phyloP scores from a whole-genome alignment of 1,140 invertebrate species.

The Leptopilina clavipes region DNA sequence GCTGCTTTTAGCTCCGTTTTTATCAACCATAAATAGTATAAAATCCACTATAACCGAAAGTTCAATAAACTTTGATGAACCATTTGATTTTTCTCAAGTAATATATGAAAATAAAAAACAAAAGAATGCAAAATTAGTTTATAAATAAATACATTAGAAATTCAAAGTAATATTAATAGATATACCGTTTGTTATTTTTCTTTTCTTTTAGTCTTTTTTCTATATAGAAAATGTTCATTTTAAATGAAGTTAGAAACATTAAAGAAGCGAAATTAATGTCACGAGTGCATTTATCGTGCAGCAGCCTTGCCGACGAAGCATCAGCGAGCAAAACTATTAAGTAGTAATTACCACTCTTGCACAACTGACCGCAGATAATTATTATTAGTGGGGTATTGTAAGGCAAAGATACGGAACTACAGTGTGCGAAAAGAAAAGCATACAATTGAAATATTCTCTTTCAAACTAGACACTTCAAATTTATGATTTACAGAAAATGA shows the following conservation, averaged over 20 bases:
- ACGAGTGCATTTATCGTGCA: slow-evolving; percentile 17
- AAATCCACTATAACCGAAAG: not conserved
- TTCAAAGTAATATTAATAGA: not conserved
- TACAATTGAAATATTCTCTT: slow-evolving; percentile 14
- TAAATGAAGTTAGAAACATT: slow-evolving; percentile 27
- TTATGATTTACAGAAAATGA: not conserved
- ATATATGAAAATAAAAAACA: too few species aligned
- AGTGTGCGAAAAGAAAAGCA: slow-evolving; percentile 29
- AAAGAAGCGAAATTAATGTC: slow-evolving; percentile 23
- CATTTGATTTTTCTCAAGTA: not conserved
- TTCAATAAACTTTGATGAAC: not conserved
- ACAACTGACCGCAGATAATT: slow-evolving; percentile 30
- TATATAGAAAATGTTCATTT: not conserved
- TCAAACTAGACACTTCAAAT: slow-evolving; percentile 19
- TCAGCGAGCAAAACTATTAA: slow-evolving; percentile 1
- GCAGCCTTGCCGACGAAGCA: slow-evolving; percentile 23
- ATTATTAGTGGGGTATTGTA: slow-evolving; percentile 12
- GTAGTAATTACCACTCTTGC: slow-evolving; percentile 25
- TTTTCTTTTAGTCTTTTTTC: not conserved
- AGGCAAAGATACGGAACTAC: slow-evolving; percentile 15
- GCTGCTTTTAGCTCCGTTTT: too few species aligned
- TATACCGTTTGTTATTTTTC: too few species aligned
- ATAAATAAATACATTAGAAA: not conserved
- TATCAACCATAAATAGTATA: too few species aligned
- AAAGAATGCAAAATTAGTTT: too few species aligned